These are phyloP conservation scores for Larimichthys polyactis DNA, from an alignment of 2,113 vertebrate genomes.

Conservation along the genomic window DNA sequence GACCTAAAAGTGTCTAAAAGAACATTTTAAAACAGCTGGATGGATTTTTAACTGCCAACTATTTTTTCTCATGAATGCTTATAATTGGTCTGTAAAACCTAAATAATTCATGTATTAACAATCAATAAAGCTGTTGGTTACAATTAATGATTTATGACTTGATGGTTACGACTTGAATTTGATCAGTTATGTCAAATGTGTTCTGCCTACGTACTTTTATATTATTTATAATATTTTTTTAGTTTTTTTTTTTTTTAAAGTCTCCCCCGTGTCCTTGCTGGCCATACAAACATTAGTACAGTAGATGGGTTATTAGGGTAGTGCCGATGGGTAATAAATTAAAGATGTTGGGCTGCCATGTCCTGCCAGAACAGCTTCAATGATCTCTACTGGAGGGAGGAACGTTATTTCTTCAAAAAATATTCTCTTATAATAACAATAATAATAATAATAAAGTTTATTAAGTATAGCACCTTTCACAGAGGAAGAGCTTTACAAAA, in stretches of 20 bases:
- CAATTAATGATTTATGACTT: no score
- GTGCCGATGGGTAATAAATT: not conserved
- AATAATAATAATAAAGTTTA: no score
- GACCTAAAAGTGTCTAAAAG: not conserved
- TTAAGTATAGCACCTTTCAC: no score
- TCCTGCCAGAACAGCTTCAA: not conserved
- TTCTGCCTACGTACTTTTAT: not conserved
- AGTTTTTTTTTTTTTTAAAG: no score
- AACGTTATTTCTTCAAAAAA: not conserved
- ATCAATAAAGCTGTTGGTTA: not conserved
- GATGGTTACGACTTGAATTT: not conserved
- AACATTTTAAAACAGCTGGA: not conserved
- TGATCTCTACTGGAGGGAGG: not conserved
- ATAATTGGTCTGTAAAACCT: not conserved
- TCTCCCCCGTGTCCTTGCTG: not conserved
- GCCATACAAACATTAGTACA: not conserved
- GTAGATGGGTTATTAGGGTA: not conserved
- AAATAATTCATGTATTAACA: not conserved
- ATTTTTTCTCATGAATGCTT: not conserved
- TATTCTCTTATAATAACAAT: not conserved
- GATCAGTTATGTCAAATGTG: not conserved
- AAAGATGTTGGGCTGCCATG: not conserved
- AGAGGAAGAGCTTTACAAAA: no score
- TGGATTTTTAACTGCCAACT: not conserved
- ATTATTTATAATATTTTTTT: no score